Evolutionary conservation across 1,140 invertebrate species (phyloP).

Genomic region (Drosophila yakuba): DNA sequence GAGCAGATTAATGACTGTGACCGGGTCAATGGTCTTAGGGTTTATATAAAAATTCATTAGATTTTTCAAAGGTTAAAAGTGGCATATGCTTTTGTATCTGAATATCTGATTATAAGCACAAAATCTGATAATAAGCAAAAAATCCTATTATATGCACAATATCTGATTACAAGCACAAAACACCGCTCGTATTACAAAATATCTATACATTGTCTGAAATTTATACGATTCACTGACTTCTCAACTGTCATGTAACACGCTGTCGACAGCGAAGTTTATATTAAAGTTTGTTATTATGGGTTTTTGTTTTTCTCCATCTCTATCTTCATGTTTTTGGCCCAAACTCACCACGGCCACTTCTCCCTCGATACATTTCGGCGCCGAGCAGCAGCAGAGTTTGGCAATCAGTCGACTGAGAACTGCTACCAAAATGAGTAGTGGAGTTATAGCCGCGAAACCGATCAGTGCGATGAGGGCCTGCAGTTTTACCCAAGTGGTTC

Average conservation of each 20-base stretch:
- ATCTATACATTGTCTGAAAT: not conserved
- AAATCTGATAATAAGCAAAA: too few species aligned
- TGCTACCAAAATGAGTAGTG: constrained; percentile 34
- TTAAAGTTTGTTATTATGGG: not conserved
- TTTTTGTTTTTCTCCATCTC: not conserved
- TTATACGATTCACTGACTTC: not conserved
- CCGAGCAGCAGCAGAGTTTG: constrained; percentile 1
- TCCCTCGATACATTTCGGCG: constrained; percentile 20
- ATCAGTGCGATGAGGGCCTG: constrained; percentile 6
- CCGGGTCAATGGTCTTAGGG: too few species aligned
- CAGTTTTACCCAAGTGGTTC: constrained; percentile 16
- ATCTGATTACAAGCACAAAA: too few species aligned
- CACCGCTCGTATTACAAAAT: too few species aligned
- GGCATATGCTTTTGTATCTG: too few species aligned
- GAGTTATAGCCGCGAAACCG: constrained; percentile 15
- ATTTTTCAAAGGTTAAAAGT: too few species aligned
- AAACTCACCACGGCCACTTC: constrained; percentile 69
- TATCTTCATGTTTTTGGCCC: not conserved
- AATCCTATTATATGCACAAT: too few species aligned
- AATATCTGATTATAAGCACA: too few species aligned
- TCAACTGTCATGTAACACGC: not conserved
- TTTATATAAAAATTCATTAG: too few species aligned
- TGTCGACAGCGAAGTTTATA: not conserved
- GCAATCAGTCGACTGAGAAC: constrained; percentile 15
- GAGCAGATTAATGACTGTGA: too few species aligned